phyloP scores from a whole-genome alignment of 2,113 vertebrate species.

The Chrysochloris asiatica region DNA sequence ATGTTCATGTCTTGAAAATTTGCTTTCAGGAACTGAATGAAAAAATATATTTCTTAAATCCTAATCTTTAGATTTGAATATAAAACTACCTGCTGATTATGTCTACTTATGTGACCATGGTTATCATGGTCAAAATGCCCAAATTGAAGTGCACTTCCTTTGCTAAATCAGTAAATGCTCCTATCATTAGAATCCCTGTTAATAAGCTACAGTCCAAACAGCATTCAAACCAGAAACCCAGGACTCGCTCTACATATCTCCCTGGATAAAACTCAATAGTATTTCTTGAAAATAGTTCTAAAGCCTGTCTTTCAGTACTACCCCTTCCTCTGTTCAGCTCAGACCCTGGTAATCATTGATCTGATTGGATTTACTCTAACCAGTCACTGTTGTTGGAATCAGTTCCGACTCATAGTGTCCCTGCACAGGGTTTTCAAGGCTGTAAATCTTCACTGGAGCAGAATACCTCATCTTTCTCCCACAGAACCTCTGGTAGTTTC shows the following conservation, averaged over 20 bases:
- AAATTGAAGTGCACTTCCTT: background rate
- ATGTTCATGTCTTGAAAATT: conserved; percentile 15
- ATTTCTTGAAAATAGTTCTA: background rate
- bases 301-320: background rate
- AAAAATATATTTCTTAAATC: background rate
- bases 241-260: background rate
- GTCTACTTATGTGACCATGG: background rate
- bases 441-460: too few species aligned
- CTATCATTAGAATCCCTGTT: background rate
- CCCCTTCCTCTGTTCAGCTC: background rate
- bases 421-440: too few species aligned
- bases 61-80: background rate
- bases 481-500: too few species aligned
- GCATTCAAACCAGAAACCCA: background rate
- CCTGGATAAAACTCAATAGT: background rate
- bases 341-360: background rate
- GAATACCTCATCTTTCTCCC: too few species aligned
- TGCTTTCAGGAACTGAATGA: background rate
- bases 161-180: background rate
- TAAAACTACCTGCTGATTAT: background rate
- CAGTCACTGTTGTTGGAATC: too few species aligned
- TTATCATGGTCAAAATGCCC: background rate
- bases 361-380: background rate
- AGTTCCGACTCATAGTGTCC: too few species aligned
- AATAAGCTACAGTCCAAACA: background rate